phyloP scores from a whole-genome alignment of 2,797 vertebrate species.

The Salarias fasciatus region DNA sequence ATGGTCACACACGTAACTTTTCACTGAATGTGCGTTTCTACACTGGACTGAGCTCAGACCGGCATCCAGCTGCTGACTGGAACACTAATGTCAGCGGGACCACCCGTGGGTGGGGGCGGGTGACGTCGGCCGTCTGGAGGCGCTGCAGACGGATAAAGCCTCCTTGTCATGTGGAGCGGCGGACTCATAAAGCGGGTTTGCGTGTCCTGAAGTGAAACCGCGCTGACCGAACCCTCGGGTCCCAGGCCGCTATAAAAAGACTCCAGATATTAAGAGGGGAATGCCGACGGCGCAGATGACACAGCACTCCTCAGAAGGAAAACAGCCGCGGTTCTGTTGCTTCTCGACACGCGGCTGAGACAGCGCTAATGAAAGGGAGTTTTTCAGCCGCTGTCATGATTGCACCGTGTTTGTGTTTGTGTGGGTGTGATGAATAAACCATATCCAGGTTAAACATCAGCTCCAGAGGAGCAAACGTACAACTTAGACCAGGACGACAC shows the following conservation, averaged over 20 bases:
- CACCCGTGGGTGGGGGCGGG: constrained; percentile 7
- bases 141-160: constrained; percentile 55
- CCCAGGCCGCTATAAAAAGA: constrained; percentile 31
- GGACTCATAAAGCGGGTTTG: constrained; percentile 43
- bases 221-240: background rate
- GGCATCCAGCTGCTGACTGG: constrained; percentile 32
- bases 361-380: constrained; percentile 4
- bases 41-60: no score
- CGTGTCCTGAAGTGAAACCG: constrained; percentile 34
- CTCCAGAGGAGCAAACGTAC: constrained; percentile 1
- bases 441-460: constrained; percentile 27
- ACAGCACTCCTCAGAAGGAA: constrained; percentile 18
- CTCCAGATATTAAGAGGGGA: constrained; percentile 8
- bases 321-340: background rate
- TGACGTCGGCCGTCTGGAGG: constrained; percentile 59
- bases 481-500: background rate
- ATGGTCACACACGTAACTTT: no score
- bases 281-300: constrained; percentile 14
- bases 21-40: background rate
- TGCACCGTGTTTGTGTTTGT: constrained; percentile 5
- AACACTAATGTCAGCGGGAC: constrained; percentile 53
- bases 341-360: background rate
- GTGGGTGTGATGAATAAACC: constrained; percentile 30
- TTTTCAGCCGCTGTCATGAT: constrained; percentile 21
- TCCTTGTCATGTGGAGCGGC: constrained; percentile 20